A percentile compares a stretch with the other conserved stretches of the same genome.
Conservation (phyloP, 2,797 vertebrate species). For the Diglossa cyanea region DNA sequence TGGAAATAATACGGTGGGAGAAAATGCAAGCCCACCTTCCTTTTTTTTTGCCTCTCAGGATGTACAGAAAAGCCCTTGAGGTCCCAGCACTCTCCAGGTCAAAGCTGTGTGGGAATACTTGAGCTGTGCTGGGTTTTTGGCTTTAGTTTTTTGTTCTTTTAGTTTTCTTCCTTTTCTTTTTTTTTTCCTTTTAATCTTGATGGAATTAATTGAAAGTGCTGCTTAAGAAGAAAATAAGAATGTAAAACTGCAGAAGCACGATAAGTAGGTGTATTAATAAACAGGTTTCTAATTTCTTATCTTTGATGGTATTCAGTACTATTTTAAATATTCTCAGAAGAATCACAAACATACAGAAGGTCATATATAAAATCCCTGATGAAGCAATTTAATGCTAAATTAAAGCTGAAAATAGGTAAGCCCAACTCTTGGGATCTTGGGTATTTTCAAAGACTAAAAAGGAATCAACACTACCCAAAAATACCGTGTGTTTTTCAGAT, state of each 20-base stretch:
- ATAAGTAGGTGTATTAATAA: constrained; percentile 39
- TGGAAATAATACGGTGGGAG: not conserved
- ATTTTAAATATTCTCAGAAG: constrained; percentile 59
- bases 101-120: not conserved
- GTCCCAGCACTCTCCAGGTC: not conserved
- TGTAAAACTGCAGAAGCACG: not conserved
- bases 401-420: constrained; percentile 58
- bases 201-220: constrained; percentile 30
- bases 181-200: not conserved
- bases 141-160: not conserved
- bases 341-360: constrained; percentile 51
- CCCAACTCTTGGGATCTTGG: constrained; percentile 39
- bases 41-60: not conserved
- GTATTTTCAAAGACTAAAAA: constrained; percentile 57
- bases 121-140: not conserved
- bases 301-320: constrained; percentile 63
- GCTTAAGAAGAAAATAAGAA: constrained; percentile 39
- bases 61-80: not conserved
- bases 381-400: constrained; percentile 68
- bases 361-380: constrained; percentile 54
- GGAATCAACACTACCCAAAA: constrained; percentile 57
- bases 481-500: constrained; percentile 45
- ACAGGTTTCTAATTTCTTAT: constrained; percentile 47
- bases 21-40: not conserved
- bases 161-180: not conserved